Percentiles rank a stretch among this genome's conserved stretches.
Evolutionary conservation across 2,888 invertebrate species (phyloP).

Genomic region (Morpho deidamia): DNA sequence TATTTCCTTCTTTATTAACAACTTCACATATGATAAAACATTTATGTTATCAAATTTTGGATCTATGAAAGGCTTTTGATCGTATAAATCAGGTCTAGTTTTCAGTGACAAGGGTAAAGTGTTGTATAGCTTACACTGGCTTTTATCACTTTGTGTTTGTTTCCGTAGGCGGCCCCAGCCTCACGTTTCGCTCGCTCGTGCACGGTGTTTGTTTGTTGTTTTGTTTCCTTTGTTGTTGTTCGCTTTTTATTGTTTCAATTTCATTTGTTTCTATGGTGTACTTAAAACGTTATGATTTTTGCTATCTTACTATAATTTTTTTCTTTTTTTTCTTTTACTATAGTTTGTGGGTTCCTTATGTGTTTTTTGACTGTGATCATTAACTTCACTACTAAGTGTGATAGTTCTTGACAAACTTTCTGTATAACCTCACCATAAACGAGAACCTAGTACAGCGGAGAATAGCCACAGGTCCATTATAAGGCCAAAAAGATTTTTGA

Average conservation of each 20-base stretch:
- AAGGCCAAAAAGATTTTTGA: too few species aligned
- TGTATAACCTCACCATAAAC: too few species aligned
- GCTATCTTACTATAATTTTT: not conserved
- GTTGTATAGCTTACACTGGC: not conserved
- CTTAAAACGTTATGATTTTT: not conserved
- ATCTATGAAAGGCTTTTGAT: too few species aligned
- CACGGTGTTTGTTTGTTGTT: constrained; percentile 7
- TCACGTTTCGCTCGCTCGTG: constrained; percentile 5
- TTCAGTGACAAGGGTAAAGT: not conserved
- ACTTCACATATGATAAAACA: too few species aligned
- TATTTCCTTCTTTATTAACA: not conserved
- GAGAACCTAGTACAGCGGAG: too few species aligned
- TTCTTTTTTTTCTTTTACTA: not conserved
- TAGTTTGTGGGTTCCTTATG: too few species aligned
- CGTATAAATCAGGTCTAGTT: too few species aligned
- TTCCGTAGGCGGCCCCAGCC: not conserved
- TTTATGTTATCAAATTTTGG: too few species aligned
- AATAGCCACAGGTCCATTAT: too few species aligned
- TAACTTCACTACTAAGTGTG: too few species aligned
- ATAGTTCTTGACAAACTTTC: too few species aligned
- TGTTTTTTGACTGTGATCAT: too few species aligned
- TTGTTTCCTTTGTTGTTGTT: constrained; percentile 1
- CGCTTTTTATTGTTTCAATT: not conserved
- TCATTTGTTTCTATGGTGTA: not conserved
- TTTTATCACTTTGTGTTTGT: not conserved